Evolutionary conservation across 2,113 vertebrate species (phyloP).

Genomic region (Ursus arctos): DNA sequence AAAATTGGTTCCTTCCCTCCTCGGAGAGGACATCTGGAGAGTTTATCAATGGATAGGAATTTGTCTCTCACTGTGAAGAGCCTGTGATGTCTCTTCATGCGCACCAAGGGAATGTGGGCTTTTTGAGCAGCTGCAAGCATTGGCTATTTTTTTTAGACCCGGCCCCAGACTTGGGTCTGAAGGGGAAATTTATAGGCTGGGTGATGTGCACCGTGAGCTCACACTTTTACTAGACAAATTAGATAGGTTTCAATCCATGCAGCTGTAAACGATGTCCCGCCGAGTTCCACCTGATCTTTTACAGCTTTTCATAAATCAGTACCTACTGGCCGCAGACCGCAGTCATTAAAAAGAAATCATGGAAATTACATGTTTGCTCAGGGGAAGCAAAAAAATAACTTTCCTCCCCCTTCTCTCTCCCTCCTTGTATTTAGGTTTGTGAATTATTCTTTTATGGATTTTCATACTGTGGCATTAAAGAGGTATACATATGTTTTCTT

Average conservation of each 20-base stretch:
- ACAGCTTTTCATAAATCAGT: slow-evolving; percentile 96
- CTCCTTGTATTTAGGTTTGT: slow-evolving; percentile 38
- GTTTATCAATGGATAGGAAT: slow-evolving; percentile 93
- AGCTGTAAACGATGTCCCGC: slow-evolving; percentile 95
- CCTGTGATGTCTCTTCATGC: slow-evolving; percentile 87
- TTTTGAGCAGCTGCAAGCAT: slow-evolving; percentile 88
- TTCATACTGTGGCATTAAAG: slow-evolving; percentile 57
- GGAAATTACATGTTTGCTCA: slow-evolving; percentile 98
- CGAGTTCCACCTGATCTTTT: slow-evolving; percentile 92
- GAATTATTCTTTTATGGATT: slow-evolving; percentile 64
- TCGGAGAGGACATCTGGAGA: slow-evolving; percentile 93
- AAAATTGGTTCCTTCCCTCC: slow-evolving; percentile 89
- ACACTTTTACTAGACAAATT: slow-evolving; percentile 96
- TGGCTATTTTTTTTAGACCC: slow-evolving; percentile 82
- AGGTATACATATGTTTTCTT: slow-evolving; percentile 47
- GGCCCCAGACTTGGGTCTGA: slow-evolving; percentile 89
- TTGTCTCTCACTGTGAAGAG: slow-evolving; percentile 88
- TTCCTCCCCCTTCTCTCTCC: slow-evolving; percentile 77
- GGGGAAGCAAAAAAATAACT: slow-evolving; percentile 89
- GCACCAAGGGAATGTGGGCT: slow-evolving; percentile 86
- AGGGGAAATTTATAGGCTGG: slow-evolving; percentile 89
- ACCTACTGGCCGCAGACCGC: slow-evolving; percentile 89
- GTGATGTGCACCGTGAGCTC: slow-evolving; percentile 92
- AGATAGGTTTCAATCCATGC: slow-evolving; percentile 92
- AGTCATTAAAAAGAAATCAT: slow-evolving; percentile 99